Conservation (phyloP, 1,140 invertebrate genomes). For the Nymphalis io region DNA sequence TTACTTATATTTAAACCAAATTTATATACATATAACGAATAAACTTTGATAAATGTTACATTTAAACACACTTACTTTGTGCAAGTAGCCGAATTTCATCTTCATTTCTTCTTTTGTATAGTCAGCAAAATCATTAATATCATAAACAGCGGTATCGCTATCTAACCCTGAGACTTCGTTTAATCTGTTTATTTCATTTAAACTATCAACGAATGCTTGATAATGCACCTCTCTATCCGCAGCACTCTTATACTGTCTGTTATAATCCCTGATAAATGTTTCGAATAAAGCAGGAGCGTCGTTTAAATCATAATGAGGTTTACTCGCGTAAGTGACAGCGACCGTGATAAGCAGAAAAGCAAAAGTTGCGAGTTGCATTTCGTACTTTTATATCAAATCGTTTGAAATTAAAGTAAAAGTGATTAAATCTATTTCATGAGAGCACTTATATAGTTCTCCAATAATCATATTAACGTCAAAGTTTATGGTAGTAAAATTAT, state of each 20-base stretch:
- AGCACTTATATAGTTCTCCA: too few species aligned
- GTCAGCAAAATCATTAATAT: neutral
- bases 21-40: too few species aligned
- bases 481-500: too few species aligned
- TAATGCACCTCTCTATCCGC: slow-evolving; percentile 14
- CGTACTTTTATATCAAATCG: neutral
- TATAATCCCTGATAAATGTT: slow-evolving; percentile 18
- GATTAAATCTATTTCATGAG: too few species aligned
- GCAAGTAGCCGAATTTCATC: too few species aligned
- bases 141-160: neutral
- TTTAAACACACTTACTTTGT: too few species aligned
- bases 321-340: neutral
- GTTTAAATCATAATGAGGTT: slow-evolving; percentile 21
- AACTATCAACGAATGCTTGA: neutral
- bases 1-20: too few species aligned
- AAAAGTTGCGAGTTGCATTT: neutral
- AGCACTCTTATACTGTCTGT: slow-evolving; percentile 2
- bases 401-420: neutral
- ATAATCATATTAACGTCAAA: too few species aligned
- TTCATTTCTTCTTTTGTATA: neutral
- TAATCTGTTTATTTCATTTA: slow-evolving; percentile 10
- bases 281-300: slow-evolving; percentile 16
- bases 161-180: neutral
- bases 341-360: neutral
- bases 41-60: too few species aligned